phyloP scores from a whole-genome alignment of 2,888 invertebrate species.

The Girardia tigrina region DNA sequence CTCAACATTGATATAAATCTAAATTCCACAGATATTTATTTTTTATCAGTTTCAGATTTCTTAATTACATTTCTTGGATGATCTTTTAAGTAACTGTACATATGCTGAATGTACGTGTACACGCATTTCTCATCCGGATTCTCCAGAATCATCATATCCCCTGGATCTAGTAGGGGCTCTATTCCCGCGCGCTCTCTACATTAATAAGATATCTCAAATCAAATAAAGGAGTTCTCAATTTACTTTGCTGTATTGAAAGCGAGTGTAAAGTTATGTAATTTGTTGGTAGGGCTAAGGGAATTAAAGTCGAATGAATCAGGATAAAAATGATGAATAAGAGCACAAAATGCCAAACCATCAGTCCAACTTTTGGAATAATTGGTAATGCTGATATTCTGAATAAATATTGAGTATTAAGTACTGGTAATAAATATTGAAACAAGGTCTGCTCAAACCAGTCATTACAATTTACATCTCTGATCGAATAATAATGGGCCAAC shows the following conservation, averaged over 20 bases:
- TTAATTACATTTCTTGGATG: constrained; percentile 23
- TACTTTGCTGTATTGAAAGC: constrained; percentile 95
- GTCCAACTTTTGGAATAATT: constrained; percentile 98
- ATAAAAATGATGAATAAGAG: constrained; percentile 89
- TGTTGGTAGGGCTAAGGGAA: constrained; percentile 69
- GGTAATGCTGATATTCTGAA: constrained; percentile 60
- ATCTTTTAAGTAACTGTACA: background rate
- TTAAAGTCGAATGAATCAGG: constrained; percentile 90
- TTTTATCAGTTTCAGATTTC: too few species aligned
- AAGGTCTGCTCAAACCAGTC: too few species aligned
- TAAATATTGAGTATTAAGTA: too few species aligned
- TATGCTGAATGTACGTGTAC: background rate
- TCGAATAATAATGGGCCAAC: too few species aligned
- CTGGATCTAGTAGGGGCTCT: background rate
- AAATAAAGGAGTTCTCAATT: too few species aligned
- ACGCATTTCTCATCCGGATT: constrained; percentile 14
- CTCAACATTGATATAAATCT: too few species aligned
- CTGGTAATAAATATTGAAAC: too few species aligned
- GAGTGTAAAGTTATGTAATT: constrained; percentile 84
- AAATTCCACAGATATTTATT: too few species aligned
- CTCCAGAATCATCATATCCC: background rate
- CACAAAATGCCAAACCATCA: constrained; percentile 96
- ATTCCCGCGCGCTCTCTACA: background rate
- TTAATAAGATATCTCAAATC: too few species aligned
- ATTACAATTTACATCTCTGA: too few species aligned